Conservation (phyloP, 2,797 vertebrate species). For the Gambelia wislizenii region DNA sequence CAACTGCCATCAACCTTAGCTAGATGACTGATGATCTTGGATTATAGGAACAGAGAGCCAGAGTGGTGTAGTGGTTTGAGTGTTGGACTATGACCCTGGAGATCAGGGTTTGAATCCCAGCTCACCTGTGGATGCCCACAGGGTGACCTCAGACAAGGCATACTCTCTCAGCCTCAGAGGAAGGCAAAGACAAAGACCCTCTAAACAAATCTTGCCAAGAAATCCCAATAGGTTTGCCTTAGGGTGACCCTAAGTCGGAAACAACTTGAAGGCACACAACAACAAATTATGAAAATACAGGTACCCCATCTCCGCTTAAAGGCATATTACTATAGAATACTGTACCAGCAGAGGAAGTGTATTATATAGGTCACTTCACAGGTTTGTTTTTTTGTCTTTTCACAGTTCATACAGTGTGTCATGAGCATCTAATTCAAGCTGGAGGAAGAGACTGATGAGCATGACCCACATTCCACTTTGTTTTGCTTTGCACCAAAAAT, state of each 20-base stretch:
- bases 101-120: too few species aligned
- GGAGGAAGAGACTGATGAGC: conserved; percentile 24
- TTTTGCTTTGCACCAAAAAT: conserved; percentile 57
- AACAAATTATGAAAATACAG: too few species aligned
- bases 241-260: too few species aligned
- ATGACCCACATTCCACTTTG: conserved; percentile 62
- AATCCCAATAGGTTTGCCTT: too few species aligned
- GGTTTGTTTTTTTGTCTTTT: conserved; percentile 46
- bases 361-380: background rate
- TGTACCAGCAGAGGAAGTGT: background rate
- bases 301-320: background rate
- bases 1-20: background rate
- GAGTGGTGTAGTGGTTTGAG: too few species aligned
- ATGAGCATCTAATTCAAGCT: conserved; percentile 78
- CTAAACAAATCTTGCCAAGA: too few species aligned
- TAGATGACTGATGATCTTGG: background rate
- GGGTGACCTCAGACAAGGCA: too few species aligned
- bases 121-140: too few species aligned
- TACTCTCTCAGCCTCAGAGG: too few species aligned
- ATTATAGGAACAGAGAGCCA: background rate
- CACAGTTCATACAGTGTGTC: conserved; percentile 84
- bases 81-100: too few species aligned
- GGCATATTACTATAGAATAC: background rate
- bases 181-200: too few species aligned
- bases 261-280: too few species aligned